These are phyloP conservation scores for Planococcus citri DNA, from an alignment of 1,140 invertebrate species.

Conservation along the genomic window DNA sequence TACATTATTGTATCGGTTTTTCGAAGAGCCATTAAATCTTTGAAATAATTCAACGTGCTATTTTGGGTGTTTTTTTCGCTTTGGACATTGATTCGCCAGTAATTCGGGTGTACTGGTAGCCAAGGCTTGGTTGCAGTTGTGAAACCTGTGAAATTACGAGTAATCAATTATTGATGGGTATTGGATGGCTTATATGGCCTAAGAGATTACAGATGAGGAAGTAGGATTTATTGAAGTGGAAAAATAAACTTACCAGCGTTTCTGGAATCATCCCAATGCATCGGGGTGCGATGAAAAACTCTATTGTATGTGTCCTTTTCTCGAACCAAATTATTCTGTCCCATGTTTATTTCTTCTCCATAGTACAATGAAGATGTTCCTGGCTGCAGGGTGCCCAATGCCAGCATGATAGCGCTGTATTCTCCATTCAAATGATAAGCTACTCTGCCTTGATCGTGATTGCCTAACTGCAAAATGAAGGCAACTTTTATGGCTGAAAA, in stretches of 20 bases:
- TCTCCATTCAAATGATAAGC: constrained; percentile 42
- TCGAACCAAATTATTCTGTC: constrained; percentile 43
- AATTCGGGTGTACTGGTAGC: constrained; percentile 43
- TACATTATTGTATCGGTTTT: constrained; percentile 22
- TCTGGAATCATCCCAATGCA: constrained; percentile 50
- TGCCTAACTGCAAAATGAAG: constrained; percentile 39
- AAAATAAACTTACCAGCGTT: background rate
- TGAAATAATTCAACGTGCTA: constrained; percentile 23
- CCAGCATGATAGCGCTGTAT: constrained; percentile 47
- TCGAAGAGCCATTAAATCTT: constrained; percentile 17
- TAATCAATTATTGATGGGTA: too few relatives aligned
- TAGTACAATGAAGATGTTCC: constrained; percentile 63
- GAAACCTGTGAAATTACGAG: background rate
- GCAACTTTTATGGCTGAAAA: too few relatives aligned
- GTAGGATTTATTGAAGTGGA: background rate
- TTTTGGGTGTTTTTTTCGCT: constrained; percentile 5
- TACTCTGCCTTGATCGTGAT: constrained; percentile 47
- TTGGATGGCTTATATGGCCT: too few relatives aligned
- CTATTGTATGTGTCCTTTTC: constrained; percentile 35
- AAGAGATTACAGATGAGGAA: background rate
- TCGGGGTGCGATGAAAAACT: constrained; percentile 57
- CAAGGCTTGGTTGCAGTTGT: background rate
- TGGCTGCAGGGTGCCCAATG: constrained; percentile 51
- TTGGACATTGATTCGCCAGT: constrained; percentile 38
- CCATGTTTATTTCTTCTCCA: constrained; percentile 66